Percentiles rank a stretch among this genome's conserved stretches.
Conservation (phyloP, 2,113 vertebrate species). For the Chloropsis hardwickii region DNA sequence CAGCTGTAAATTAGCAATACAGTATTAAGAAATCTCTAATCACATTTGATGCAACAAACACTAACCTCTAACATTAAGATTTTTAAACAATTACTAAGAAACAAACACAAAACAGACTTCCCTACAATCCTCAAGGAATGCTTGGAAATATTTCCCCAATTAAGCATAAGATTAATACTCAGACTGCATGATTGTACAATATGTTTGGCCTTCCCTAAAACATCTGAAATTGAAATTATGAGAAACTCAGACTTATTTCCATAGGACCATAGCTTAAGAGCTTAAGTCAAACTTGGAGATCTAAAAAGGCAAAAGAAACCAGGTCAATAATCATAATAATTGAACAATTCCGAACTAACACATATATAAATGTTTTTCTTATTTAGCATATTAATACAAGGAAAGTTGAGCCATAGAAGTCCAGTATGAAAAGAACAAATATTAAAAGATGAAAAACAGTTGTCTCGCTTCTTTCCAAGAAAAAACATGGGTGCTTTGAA, state of each 20-base stretch:
- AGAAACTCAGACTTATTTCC: background rate
- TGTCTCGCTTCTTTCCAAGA: background rate
- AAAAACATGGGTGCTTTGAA: background rate
- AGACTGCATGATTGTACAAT: background rate
- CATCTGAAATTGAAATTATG: background rate
- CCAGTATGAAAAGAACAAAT: background rate
- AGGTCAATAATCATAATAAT: background rate
- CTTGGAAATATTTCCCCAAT: background rate
- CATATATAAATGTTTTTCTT: background rate
- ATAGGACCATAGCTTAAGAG: background rate
- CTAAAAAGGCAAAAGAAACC: background rate
- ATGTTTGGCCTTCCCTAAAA: background rate
- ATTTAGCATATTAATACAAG: background rate
- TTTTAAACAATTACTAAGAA: background rate
- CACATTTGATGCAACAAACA: background rate
- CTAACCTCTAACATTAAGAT: background rate
- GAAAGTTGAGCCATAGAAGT: background rate
- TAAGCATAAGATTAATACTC: background rate
- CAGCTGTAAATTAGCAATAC: background rate
- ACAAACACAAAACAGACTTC: background rate
- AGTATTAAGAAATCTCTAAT: background rate
- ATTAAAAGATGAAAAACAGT: background rate
- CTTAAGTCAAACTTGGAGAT: background rate
- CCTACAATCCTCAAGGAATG: background rate
- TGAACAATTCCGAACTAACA: background rate